These are phyloP conservation scores for Tupiocoris notatus DNA, from an alignment of 2,888 invertebrate species.

Conservation along the genomic window DNA sequence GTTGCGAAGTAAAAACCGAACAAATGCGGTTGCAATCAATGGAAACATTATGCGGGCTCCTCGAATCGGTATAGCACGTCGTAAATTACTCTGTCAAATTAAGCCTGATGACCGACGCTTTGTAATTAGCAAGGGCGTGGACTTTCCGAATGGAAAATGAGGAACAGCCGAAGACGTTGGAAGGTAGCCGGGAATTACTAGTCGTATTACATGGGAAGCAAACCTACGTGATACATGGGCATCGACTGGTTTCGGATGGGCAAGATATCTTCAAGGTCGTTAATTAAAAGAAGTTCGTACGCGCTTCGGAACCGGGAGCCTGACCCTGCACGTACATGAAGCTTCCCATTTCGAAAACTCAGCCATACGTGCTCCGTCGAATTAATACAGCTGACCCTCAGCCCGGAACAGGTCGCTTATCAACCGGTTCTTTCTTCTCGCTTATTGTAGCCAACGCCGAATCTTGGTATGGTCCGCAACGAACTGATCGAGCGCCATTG, in stretches of 20 bases:
- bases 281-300: slow-evolving; percentile 30
- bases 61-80: slow-evolving; percentile 13
- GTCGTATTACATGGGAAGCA: slow-evolving; percentile 25
- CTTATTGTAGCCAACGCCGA: no score
- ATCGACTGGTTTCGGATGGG: slow-evolving; percentile 9
- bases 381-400: slow-evolving; percentile 20
- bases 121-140: slow-evolving; percentile 3
- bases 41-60: no score
- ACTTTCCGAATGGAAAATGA: slow-evolving; percentile 2
- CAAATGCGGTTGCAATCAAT: no score
- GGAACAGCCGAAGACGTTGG: neutral
- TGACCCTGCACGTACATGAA: slow-evolving; percentile 32
- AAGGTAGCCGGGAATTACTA: slow-evolving; percentile 33
- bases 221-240: slow-evolving; percentile 23
- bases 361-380: slow-evolving; percentile 29
- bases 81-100: slow-evolving; percentile 36
- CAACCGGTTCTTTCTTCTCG: no score
- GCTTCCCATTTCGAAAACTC: slow-evolving; percentile 6
- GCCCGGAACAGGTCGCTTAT: neutral
- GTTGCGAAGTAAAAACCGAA: no score
- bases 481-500: no score
- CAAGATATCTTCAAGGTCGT: slow-evolving; percentile 29
- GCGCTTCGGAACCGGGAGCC: neutral
- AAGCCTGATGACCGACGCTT: slow-evolving; percentile 33
- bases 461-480: no score